These are phyloP conservation scores for Paramormyrops kingsleyae DNA, from an alignment of 2,113 vertebrate species.

Conservation along the genomic window DNA sequence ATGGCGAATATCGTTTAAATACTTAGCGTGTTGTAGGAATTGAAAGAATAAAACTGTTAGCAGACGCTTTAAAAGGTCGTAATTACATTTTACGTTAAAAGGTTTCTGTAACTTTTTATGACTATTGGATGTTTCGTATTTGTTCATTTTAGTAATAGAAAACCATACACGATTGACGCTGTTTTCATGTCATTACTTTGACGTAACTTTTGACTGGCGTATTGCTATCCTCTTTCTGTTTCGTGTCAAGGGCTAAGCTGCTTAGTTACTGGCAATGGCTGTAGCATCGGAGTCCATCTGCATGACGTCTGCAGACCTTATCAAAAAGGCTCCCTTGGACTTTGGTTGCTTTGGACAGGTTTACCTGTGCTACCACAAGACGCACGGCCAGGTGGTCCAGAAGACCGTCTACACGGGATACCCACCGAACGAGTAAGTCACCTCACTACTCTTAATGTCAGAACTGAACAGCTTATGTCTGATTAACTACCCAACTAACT, in stretches of 20 bases:
- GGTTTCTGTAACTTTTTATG: neutral
- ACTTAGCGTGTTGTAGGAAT: neutral
- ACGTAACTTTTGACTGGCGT: neutral
- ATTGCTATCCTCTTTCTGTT: neutral
- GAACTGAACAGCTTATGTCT: neutral
- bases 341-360: constrained; percentile 85
- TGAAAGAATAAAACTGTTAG: neutral
- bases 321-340: constrained; percentile 61
- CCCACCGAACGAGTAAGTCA: constrained; percentile 74
- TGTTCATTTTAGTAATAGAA: neutral
- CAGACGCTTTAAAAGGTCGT: neutral
- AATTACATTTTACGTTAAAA: neutral
- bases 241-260: neutral
- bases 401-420: constrained; percentile 87
- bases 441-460: neutral
- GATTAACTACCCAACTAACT: neutral
- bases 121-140: neutral
- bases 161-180: neutral
- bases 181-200: neutral
- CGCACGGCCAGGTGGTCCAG: constrained; percentile 75
- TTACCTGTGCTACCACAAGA: constrained; percentile 76
- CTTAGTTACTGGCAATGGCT: constrained; percentile 46
- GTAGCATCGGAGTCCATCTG: constrained; percentile 62
- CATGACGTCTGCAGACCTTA: constrained; percentile 74
- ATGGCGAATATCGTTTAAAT: neutral